Evolutionary conservation across 1,140 invertebrate species (phyloP).

Genomic region (Hirudo medicinalis): DNA sequence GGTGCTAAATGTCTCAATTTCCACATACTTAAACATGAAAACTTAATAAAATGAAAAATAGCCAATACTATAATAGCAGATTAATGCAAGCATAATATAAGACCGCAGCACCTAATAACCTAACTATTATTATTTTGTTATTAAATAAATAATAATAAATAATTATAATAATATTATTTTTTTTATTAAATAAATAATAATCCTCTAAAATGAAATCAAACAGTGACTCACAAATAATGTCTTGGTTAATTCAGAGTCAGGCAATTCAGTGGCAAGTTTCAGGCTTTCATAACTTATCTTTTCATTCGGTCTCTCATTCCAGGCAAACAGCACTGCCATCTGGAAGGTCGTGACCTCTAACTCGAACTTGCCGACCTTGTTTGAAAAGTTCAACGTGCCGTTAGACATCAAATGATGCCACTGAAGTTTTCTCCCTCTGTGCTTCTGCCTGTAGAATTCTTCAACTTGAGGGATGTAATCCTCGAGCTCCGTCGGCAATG

Average conservation of each 20-base stretch:
- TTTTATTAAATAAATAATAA: background rate
- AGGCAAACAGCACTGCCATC: conserved; percentile 98
- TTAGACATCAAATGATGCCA: conserved; percentile 99
- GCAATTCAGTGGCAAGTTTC: conserved; percentile 84
- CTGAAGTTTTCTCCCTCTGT: conserved; percentile 91
- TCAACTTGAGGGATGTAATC: conserved; percentile 91
- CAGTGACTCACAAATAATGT: conserved; percentile 66
- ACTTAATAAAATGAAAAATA: too few species aligned
- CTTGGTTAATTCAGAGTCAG: conserved; percentile 81
- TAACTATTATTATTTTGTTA: too few species aligned
- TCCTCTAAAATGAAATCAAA: background rate
- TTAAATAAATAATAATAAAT: background rate
- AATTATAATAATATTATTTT: too few species aligned
- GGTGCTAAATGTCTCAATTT: too few species aligned
- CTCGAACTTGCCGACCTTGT: conserved; percentile 84
- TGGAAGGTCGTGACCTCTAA: conserved; percentile 98
- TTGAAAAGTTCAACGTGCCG: conserved; percentile 65
- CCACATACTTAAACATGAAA: too few species aligned
- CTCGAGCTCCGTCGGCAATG: conserved; percentile 87
- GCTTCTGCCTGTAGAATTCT: conserved; percentile 59
- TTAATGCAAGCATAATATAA: conserved; percentile 24
- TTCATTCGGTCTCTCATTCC: conserved; percentile 84
- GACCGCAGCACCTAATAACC: background rate
- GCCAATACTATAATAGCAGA: too few species aligned
- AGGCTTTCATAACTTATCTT: conserved; percentile 89